Percentiles rank a stretch among this genome's conserved stretches.
phyloP scores from a whole-genome alignment of 64 coral and sea anemone species.

The Platygyra sinensis region DNA sequence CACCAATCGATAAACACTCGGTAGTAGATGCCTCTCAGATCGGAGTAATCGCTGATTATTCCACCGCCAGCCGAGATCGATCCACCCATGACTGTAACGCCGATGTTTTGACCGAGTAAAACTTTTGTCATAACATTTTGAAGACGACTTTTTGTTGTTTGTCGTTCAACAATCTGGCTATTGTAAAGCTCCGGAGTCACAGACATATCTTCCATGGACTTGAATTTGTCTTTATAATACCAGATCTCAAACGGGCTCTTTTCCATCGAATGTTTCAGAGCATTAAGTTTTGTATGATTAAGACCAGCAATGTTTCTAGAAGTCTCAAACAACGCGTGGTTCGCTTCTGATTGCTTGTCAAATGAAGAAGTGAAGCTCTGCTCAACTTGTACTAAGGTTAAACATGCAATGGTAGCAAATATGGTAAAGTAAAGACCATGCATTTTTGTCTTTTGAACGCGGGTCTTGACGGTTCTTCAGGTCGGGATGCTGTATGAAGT shows the following conservation, averaged over 20 bases:
- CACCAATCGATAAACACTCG: slow-evolving; percentile 24
- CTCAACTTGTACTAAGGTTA: not conserved
- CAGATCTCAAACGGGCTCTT: not conserved
- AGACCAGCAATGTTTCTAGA: not conserved
- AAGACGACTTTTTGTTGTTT: slow-evolving; percentile 9
- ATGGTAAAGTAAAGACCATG: too few species aligned
- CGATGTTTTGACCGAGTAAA: not conserved
- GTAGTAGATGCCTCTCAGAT: slow-evolving; percentile 20
- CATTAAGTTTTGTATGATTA: not conserved
- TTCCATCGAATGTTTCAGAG: not conserved
- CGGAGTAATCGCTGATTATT: not conserved
- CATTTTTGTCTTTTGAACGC: too few species aligned
- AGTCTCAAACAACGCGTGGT: not conserved
- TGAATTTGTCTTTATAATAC: slow-evolving; percentile 8
- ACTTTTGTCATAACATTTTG: not conserved
- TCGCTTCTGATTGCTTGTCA: not conserved
- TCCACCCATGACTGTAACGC: not conserved
- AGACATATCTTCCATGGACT: not conserved
- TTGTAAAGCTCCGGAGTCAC: not conserved
- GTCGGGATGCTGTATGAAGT: too few species aligned
- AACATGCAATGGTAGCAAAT: too few species aligned
- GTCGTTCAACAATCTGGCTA: not conserved
- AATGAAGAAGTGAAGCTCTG: not conserved
- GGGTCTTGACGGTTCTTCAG: too few species aligned
- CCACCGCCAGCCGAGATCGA: slow-evolving; percentile 37